Conservation (phyloP, 2,888 invertebrate genomes). For the Dynastes grantii region DNA sequence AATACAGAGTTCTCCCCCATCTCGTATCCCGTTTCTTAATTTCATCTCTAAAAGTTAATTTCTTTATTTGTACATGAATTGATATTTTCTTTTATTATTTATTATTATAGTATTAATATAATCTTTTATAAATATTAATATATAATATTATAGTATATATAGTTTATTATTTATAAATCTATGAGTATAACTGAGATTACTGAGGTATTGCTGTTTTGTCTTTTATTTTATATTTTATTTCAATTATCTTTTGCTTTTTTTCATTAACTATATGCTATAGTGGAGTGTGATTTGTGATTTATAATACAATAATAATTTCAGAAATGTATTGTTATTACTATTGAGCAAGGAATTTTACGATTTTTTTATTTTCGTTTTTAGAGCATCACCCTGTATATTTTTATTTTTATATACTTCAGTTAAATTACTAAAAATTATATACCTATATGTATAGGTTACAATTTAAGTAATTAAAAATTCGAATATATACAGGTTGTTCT, state of each 20-base stretch:
- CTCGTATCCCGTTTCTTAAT: not conserved
- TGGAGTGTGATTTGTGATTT: not conserved
- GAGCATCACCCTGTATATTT: slow-evolving; percentile 6
- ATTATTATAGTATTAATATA: slow-evolving; percentile 54
- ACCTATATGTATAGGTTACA: too few species aligned
- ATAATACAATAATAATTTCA: not conserved
- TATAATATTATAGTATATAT: slow-evolving; percentile 54
- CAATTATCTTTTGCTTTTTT: slow-evolving; percentile 29
- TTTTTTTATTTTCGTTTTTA: slow-evolving; percentile 19
- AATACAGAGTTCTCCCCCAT: slow-evolving; percentile 34
- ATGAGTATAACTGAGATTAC: slow-evolving; percentile 68
- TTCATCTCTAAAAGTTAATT: slow-evolving; percentile 38
- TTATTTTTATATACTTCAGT: not conserved
- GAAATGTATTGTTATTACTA: slow-evolving; percentile 6
- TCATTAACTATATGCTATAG: slow-evolving; percentile 1
- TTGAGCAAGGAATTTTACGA: slow-evolving; percentile 38
- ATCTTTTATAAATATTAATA: slow-evolving; percentile 68
- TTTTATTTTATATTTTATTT: slow-evolving; percentile 62
- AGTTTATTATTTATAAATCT: slow-evolving; percentile 61
- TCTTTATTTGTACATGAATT: slow-evolving; percentile 68
- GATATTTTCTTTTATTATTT: slow-evolving; percentile 57
- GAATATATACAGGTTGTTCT: not conserved
- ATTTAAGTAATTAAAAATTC: too few species aligned
- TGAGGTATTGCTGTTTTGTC: slow-evolving; percentile 72
- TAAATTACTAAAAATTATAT: too few species aligned